Percentiles rank a stretch among this genome's conserved stretches.
Conservation (phyloP, 2,113 vertebrate genomes). For the Chaetodon trifascialis region DNA sequence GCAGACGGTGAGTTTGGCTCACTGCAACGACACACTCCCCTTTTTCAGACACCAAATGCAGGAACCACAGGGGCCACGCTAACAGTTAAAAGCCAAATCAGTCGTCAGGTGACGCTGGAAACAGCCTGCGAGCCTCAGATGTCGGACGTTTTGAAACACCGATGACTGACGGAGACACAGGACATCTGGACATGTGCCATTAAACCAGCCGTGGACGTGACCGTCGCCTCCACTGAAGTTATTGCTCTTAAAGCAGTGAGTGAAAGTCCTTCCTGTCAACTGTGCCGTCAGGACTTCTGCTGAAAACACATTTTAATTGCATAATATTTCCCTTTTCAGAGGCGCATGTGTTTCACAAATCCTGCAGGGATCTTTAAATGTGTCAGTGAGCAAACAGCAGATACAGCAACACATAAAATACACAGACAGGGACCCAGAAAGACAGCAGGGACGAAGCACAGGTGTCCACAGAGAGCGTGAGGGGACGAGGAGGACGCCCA, state of each 20-base stretch:
- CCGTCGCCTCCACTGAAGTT: not conserved
- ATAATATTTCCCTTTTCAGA: conserved; percentile 44
- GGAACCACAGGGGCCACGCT: not conserved
- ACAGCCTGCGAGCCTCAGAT: not conserved
- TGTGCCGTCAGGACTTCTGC: not conserved
- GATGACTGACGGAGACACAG: conserved; percentile 4
- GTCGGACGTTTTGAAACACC: conserved; percentile 19
- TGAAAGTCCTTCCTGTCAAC: not conserved
- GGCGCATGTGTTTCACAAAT: not conserved
- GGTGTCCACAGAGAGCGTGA: conserved; percentile 3
- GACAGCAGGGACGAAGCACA: conserved; percentile 51
- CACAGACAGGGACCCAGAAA: conserved; percentile 27
- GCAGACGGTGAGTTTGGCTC: conserved; percentile 20
- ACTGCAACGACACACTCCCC: conserved; percentile 17
- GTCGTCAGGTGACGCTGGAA: not conserved
- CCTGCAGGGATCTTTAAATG: not conserved
- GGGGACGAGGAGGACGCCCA: not conserved
- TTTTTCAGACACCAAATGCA: conserved; percentile 16
- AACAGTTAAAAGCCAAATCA: not conserved
- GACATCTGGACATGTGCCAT: conserved; percentile 11
- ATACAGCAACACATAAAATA: conserved; percentile 43
- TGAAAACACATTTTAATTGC: conserved; percentile 28
- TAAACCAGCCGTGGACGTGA: conserved; percentile 1
- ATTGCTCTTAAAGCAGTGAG: conserved; percentile 31
- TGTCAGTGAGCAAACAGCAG: conserved; percentile 44